phyloP scores from a whole-genome alignment of 2,888 invertebrate genomes.

The Ctenicera cuprea region DNA sequence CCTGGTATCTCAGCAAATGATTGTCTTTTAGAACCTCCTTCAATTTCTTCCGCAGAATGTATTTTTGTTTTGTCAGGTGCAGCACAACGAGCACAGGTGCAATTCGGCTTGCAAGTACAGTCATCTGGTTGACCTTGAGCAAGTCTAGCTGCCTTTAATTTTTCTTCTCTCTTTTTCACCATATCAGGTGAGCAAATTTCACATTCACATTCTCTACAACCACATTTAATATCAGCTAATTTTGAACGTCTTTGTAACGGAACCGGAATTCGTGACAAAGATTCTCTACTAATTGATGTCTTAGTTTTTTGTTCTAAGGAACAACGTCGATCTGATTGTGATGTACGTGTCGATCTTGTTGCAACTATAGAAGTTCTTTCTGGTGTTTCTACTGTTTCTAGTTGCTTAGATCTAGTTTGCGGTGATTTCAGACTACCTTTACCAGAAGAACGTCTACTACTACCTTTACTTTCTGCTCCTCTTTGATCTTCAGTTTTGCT shows the following conservation, averaged over 20 bases:
- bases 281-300: background rate
- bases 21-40: no score
- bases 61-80: background rate
- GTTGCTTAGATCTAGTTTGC: no score
- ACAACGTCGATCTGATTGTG: background rate
- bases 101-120: slow-evolving; percentile 24
- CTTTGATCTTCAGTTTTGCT: background rate
- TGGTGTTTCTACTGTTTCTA: no score
- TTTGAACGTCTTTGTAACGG: slow-evolving; percentile 10
- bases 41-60: no score
- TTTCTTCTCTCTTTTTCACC: slow-evolving; percentile 1
- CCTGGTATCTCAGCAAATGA: no score
- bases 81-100: slow-evolving; percentile 13
- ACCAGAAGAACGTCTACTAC: background rate
- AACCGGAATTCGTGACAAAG: slow-evolving; percentile 6
- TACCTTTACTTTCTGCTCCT: background rate
- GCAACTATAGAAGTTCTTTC: background rate
- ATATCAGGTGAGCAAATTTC: slow-evolving; percentile 12
- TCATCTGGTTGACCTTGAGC: slow-evolving; percentile 12
- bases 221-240: slow-evolving; percentile 3
- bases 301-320: background rate
- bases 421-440: no score
- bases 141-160: slow-evolving; percentile 1
- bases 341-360: background rate
- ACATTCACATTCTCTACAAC: slow-evolving; percentile 18